Evolutionary conservation across 2,888 invertebrate species (phyloP).

Genomic region (Scrobipalpa costella): DNA sequence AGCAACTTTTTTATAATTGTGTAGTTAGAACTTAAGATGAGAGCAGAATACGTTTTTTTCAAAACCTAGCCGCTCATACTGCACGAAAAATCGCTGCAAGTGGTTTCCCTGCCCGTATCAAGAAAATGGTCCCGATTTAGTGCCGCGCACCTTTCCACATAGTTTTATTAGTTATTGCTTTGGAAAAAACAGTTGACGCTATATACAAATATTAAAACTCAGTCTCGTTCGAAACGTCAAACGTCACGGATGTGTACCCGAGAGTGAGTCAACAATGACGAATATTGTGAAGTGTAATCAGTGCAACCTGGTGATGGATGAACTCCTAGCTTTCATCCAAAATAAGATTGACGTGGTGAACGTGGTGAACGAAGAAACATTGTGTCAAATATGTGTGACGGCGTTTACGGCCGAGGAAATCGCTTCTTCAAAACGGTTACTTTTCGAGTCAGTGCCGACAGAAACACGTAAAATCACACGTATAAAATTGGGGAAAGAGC

Average conservation of each 20-base stretch:
- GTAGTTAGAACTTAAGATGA: no score
- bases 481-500: slow-evolving; percentile 6
- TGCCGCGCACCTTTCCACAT: no score
- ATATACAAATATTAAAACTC: no score
- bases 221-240: not conserved
- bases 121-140: no score
- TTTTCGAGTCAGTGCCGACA: not conserved
- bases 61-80: no score
- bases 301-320: slow-evolving; percentile 1
- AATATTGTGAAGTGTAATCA: slow-evolving; percentile 12
- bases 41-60: no score
- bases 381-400: not conserved
- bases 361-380: not conserved
- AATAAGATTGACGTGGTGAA: slow-evolving; percentile 15
- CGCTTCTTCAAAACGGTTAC: not conserved
- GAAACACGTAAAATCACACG: not conserved
- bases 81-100: no score
- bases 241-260: not conserved
- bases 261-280: not conserved
- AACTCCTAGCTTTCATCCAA: slow-evolving; percentile 6
- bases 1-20: no score
- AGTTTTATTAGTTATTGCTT: no score
- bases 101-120: no score
- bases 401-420: not conserved
- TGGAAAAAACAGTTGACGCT: no score